phyloP scores from a whole-genome alignment of 2,797 vertebrate genomes.

The Amniataba percoides region DNA sequence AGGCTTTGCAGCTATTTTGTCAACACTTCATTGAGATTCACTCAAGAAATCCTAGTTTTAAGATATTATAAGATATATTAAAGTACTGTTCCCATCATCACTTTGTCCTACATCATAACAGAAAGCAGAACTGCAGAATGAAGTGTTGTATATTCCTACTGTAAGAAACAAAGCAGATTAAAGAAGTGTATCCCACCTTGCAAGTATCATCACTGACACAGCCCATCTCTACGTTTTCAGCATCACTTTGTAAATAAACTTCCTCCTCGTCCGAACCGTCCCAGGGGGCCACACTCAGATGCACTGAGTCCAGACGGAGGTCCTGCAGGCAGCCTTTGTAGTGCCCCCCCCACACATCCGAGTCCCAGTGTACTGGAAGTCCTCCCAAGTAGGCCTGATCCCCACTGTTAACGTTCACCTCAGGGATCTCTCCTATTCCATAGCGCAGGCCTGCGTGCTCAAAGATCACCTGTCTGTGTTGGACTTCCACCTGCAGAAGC shows the following conservation, averaged over 20 bases:
- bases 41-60: no score
- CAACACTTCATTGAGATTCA: background rate
- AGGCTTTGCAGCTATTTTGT: background rate
- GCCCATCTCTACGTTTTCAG: conserved; percentile 82
- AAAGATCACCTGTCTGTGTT: conserved; percentile 75
- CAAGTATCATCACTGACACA: conserved; percentile 93
- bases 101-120: background rate
- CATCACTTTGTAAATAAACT: conserved; percentile 69
- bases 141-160: background rate
- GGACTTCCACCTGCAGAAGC: conserved; percentile 85
- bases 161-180: background rate
- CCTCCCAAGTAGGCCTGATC: conserved; percentile 87
- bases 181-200: conserved; percentile 77
- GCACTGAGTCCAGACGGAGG: conserved; percentile 85
- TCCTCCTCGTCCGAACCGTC: conserved; percentile 47
- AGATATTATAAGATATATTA: no score
- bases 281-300: conserved; percentile 77
- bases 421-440: conserved; percentile 74
- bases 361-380: conserved; percentile 66
- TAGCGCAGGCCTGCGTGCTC: conserved; percentile 74
- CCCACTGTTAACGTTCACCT: conserved; percentile 72
- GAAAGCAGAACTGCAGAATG: background rate
- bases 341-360: conserved; percentile 87
- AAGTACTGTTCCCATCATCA: background rate
- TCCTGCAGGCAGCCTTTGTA: conserved; percentile 97